Evolutionary conservation across 2,888 invertebrate species (phyloP), one percentile per base, ranked within the genome.

Genomic region (Agrotis exclamationis): DNA sequence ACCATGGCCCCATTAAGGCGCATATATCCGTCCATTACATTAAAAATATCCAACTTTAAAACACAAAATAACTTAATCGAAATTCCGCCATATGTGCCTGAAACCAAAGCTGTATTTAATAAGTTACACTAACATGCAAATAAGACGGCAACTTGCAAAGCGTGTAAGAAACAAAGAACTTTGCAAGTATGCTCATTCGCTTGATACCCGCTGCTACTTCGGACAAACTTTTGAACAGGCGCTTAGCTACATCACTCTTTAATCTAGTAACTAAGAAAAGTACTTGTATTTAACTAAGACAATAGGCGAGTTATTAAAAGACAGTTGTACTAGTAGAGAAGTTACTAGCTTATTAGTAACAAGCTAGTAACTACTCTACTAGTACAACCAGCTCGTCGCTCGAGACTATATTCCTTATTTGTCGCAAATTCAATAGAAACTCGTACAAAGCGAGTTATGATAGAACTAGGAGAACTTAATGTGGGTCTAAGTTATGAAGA

Each of bases 351-450:
- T 24, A 24, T 3, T 24, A 24, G 24, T 24, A n/a, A n/a, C n/a
- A n/a, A 28, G 28, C 33, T 33, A 33, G 33, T 33, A 33, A 33
- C 33, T 33, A 5, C 5, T 5, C 5, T 5, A 33, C 33, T 33
- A 57, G 45, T 48, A 13, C 16, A 33, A 28, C 47, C 24, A 45
- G 18, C 60, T 56, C 45, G 47, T 48, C n/a, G 39, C 39, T 45
- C 14, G 24, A 56, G 48, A 81, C 78, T 56, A 39, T 53, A n/a
- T 70, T 59, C 63, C 57, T 70, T 78, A 70, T 81, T 56, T 66
- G 54, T 65, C 58, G 48, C 54, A 65, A 78, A 78, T 80, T 64
- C 45, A 77, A 77, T 66, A 45, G 62, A 56, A 77, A 77, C 65
- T 65, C 53, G 22, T 48, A 33, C 18, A 39, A 33, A 63, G 20